These are phyloP conservation scores for Crenuchus spilurus DNA, from an alignment of 2,797 vertebrate species.

Conservation along the genomic window DNA sequence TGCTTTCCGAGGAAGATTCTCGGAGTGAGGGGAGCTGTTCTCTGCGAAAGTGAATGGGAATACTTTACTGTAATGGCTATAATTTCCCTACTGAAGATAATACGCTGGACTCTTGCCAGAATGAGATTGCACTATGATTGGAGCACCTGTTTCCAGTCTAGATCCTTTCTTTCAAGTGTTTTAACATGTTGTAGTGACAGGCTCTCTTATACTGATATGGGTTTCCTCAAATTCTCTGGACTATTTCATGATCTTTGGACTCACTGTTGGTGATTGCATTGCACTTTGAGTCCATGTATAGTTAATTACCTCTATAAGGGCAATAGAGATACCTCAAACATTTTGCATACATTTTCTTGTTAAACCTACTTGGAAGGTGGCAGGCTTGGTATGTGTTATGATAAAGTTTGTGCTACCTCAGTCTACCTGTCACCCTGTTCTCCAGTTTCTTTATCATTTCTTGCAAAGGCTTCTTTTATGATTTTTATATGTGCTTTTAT, in stretches of 20 bases:
- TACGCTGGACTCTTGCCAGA: conserved; percentile 66
- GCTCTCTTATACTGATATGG: conserved; percentile 31
- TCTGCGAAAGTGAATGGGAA: conserved; percentile 73
- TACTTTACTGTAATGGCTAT: conserved; percentile 78
- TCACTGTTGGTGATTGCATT: neutral
- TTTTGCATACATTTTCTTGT: neutral
- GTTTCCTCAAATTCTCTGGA: conserved; percentile 3
- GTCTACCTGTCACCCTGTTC: conserved; percentile 54
- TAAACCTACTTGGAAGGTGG: neutral
- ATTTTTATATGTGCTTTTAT: conserved; percentile 29
- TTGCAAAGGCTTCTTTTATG: conserved; percentile 65
- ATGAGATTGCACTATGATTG: conserved; percentile 63
- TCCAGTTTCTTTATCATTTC: conserved; percentile 72
- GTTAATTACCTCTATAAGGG: neutral
- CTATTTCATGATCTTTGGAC: conserved; percentile 3
- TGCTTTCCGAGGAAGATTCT: conserved; percentile 61
- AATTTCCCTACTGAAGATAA: conserved; percentile 74
- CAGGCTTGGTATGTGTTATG: neutral
- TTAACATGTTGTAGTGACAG: conserved; percentile 37
- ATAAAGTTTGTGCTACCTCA: neutral
- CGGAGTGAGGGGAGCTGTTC: conserved; percentile 46
- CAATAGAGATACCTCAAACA: neutral
- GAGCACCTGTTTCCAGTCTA: conserved; percentile 72
- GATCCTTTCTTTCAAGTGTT: conserved; percentile 26
- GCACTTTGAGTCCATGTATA: conserved; percentile 20